Evolutionary conservation across 2,888 invertebrate genomes (phyloP), one percentile per base, ranked within the genome.

Genomic region (Muscina levida): DNA sequence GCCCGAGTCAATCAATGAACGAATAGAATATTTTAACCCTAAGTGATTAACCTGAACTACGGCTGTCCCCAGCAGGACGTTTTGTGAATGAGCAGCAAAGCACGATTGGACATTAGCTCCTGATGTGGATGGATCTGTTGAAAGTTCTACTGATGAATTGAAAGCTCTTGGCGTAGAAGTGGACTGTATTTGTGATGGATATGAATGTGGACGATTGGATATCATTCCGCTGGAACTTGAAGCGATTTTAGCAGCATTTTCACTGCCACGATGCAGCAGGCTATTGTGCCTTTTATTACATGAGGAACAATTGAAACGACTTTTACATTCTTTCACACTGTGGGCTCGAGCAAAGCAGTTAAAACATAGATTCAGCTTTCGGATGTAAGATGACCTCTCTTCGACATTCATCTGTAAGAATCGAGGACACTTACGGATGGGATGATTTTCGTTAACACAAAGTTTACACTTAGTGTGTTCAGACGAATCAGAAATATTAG

Each of bases 61-160:
- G 0, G 57, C 31, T 6, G 57, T 57, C 1, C 57, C 57, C 0
- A 57, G 31, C 31, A 72, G 53, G 0, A 82, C 74, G 1, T 53
- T 24, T 62, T 42, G 37, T 2, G 71, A 44, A 6, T 66, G 10
- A 19, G 59, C 13, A 11, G 62, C 62, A 31, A n/a, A n/a, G n/a
- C n/a, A n/a, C n/a, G 11, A 72, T 17, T 72, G 37, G 11, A 72
- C 22, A n/a, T 53, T 6, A 22, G 19, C 11, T 17, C 8, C 15
- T 57, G 13, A n/a, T n/a, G n/a, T n/a, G n/a, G n/a, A n/a, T n/a
- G n/a, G n/a, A n/a, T n/a, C n/a, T n/a, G n/a, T n/a, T n/a, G n/a
- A n/a, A n/a, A n/a, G n/a, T n/a, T n/a, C n/a, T n/a, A n/a, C n/a
- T n/a, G n/a, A n/a, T n/a, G n/a, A n/a, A n/a, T n/a, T n/a, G n/a